Base-by-base conservation (phyloP, 2,113 vertebrate species). In the Amblyornis subalaris region DNA sequence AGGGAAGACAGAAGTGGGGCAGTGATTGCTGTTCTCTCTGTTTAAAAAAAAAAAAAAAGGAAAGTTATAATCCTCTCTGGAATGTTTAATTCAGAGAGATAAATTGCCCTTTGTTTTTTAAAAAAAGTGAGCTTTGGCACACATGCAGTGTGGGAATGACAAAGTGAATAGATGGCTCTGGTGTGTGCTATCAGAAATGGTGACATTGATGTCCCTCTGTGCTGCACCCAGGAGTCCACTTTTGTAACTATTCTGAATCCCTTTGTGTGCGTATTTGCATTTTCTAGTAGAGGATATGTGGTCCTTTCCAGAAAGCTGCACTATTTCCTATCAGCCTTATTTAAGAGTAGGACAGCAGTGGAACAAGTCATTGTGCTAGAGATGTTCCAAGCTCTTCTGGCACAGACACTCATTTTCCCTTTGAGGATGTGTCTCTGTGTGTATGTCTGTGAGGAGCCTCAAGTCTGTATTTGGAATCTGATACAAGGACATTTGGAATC, bases 41-140 rank as follows among this genome's bases (percentile, higher is more conserved):
- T 31, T 28, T 25, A 25, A 70, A 55, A 38, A 70, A 57, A 69
- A 69, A 60, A 72, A 61, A 26, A 36, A 20, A 35, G 23, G 3
- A 51, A 62, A 88, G 12, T 17, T 72, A 35, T 75, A 89, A 36
- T 84, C 42, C 18, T 61, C 53, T 69, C 79, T 76, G 69, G 40
- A 95, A 69, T 62, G 33, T 62, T 82, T 62, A 48, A 25, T 69
- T 87, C 45, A 71, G 72, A 93, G 67, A 92, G 44, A 85, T 91
- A 67, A 25, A 17, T 72, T 81, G 44, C 36, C 76, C 70, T 89
- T 89, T 93, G 25, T 54, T 17, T 38, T 81, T 36, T 58, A 21
- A 21, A 62, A 62, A 48, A 88, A 61, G 19, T 44, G 51, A 85
- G n/a, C 24, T 95, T 89, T 96, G 89, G 78, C 85, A 91, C 64